A percentile compares a stretch with the other conserved stretches of the same genome.
Conservation (phyloP, 2,113 vertebrate genomes). For the Vimba vimba region DNA sequence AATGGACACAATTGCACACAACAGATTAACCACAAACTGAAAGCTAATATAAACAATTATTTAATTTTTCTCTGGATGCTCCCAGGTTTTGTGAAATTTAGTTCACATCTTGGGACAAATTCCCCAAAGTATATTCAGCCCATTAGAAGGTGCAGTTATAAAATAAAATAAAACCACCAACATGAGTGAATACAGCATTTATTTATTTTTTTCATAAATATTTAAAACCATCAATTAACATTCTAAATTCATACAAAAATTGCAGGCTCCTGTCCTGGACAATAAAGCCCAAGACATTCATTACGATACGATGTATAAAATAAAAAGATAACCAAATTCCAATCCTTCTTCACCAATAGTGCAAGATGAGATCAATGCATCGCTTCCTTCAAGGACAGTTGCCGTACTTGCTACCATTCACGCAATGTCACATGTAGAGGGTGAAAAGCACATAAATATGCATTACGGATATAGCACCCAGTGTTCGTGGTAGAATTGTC, state of each 20-base stretch:
- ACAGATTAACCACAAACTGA: background rate
- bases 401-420: constrained; percentile 1
- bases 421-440: constrained; percentile 59
- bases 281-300: constrained; percentile 54
- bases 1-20: background rate
- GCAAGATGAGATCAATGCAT: constrained; percentile 50
- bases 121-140: background rate
- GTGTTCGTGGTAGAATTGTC: background rate
- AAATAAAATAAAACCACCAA: constrained; percentile 27
- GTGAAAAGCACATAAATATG: constrained; percentile 34
- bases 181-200: constrained; percentile 58
- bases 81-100: background rate
- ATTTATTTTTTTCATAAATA: constrained; percentile 77
- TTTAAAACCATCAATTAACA: constrained; percentile 64
- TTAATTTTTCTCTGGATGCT: background rate
- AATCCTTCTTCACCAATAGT: constrained; percentile 64
- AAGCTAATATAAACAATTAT: background rate
- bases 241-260: constrained; percentile 49
- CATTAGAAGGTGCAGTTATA: background rate
- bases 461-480: constrained; percentile 14
- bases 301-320: constrained; percentile 37
- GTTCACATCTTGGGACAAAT: background rate
- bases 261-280: constrained; percentile 58
- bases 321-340: background rate
- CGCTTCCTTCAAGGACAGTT: constrained; percentile 64